Evolutionary conservation across 1,140 invertebrate genomes (phyloP), one percentile per base, ranked within the genome.

Genomic region (Venustaconcha ellipsiformis): DNA sequence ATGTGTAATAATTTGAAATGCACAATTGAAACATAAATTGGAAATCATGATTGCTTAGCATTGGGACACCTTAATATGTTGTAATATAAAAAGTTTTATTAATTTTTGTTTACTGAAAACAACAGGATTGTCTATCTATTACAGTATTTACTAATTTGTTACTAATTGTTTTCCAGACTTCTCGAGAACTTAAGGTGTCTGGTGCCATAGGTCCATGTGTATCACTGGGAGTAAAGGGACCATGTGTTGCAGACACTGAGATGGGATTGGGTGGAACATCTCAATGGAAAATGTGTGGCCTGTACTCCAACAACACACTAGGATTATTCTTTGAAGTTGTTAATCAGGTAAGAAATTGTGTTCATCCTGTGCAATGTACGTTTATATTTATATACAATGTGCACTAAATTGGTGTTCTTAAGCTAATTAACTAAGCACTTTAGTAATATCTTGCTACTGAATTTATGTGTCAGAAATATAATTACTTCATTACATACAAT

Each of bases 281-380:
- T 78, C 96, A 98, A 86, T 99, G 99, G 99, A 99, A 99, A 90
- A 94, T 99, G 89, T 99, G 98, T 90, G 95, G 96, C 0, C 91
- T 99, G 14, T 96, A 93, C 69, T 97, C 98, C 0, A 96, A 94
- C 81, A 96, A 96, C 14, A 99, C 98, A 4, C 93, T 97, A 76
- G 95, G 95, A 18, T 92, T 99, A 74, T 98, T 99, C 91, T 99
- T 99, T 91, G 99, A 99, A 92, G 95, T 99, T 70, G 96, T 97
- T 20, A 99, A 97, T 91, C 97, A 93, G 91, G 92, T 92, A 84
- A 75, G 37, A 4, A 48, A 8, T 48, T 48, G 11, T 48, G 37
- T 48, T 48, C 37, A 48, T 48, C 11, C 0, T 48, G 37, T 37
- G 3, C 3, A 37, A 37, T 37, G 37, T 48, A 48, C 37, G 3